Conservation (phyloP, 2,113 vertebrate genomes). For the Semnopithecus entellus region DNA sequence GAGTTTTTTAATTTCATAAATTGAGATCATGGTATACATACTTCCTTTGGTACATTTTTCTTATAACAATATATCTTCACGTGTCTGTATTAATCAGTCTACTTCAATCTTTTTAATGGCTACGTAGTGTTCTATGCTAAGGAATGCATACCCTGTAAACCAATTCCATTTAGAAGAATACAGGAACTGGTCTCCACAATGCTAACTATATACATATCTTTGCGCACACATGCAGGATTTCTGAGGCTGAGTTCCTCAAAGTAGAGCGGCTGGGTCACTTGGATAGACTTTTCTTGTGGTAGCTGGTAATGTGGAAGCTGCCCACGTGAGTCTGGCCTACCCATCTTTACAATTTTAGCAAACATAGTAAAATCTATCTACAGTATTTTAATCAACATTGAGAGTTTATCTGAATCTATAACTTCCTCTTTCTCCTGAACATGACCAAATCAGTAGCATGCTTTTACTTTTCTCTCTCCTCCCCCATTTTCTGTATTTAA, state of each 20-base stretch:
- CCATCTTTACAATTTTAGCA: not conserved
- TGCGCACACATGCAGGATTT: not conserved
- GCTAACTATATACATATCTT: not conserved
- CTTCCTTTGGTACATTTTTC: slow-evolving; percentile 27
- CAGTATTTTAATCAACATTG: not conserved
- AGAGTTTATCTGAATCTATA: not conserved
- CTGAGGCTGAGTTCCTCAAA: not conserved
- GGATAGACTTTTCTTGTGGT: not conserved
- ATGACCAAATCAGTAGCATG: not conserved
- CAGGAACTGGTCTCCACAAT: not conserved
- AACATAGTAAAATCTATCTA: not conserved
- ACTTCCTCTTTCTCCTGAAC: not conserved
- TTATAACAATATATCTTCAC: not conserved
- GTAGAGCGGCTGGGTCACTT: not conserved
- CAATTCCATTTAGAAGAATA: not conserved
- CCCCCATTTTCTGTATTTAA: not conserved
- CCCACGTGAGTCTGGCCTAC: not conserved
- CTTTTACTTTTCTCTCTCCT: not conserved
- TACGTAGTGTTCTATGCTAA: not conserved
- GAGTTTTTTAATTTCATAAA: not conserved
- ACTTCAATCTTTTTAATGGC: not conserved
- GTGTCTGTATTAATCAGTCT: not conserved
- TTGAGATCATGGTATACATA: not conserved
- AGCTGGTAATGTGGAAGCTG: not conserved
- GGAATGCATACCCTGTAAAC: not conserved